Evolutionary conservation across 2,888 invertebrate genomes (phyloP), one percentile per base, ranked within the genome.

Genomic region (Steinernema carpocapsae): DNA sequence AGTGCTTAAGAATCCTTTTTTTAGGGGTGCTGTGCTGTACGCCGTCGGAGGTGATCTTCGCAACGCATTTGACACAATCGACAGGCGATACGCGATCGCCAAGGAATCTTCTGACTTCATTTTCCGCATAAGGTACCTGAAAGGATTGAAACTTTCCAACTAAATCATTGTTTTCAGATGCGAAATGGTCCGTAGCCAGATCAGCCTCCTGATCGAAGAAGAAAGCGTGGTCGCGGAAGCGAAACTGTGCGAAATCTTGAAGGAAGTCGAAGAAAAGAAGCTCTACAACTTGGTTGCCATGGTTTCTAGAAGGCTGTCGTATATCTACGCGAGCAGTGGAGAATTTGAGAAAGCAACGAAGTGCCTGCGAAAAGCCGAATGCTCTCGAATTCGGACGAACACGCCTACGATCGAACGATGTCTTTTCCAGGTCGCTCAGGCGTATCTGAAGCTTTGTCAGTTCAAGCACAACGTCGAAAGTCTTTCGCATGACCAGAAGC

Each of bases 171-270:
- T 64, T 64, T 64, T 64, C 14, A 64, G 64, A 17, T 29, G 29
- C 26, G 64, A 64, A 22, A 64, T 64, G 64, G 64, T 64, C n/a
- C 29, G 64, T 1, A 64, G 64, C 32, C 64, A 64, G 19, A 37
- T 64, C 17, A 26, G 22, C 29, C 64, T 64, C 3, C 4, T 32
- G 29, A 1, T 64, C 1, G 32, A 64, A 37, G 19, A 37, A 6
- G 32, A 64, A 32, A 29, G 19, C 2, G 6, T 17, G 7, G 14
- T 64, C 4, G 26, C 19, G 1, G 29, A 29, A 12, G 7, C 64
- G 10, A 12, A 22, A 32, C 29, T 64, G 32, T 3, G 17, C 26
- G 64, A 64, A 64, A 29, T 26, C 12, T 17, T 64, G 17, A 64
- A 64, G 4, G 17, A 29, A 17, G 64, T 37, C 26, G 32, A 32